These are phyloP conservation scores for Phylloscopus trochiloides DNA, from an alignment of 2,113 vertebrate species.

Conservation along the genomic window DNA sequence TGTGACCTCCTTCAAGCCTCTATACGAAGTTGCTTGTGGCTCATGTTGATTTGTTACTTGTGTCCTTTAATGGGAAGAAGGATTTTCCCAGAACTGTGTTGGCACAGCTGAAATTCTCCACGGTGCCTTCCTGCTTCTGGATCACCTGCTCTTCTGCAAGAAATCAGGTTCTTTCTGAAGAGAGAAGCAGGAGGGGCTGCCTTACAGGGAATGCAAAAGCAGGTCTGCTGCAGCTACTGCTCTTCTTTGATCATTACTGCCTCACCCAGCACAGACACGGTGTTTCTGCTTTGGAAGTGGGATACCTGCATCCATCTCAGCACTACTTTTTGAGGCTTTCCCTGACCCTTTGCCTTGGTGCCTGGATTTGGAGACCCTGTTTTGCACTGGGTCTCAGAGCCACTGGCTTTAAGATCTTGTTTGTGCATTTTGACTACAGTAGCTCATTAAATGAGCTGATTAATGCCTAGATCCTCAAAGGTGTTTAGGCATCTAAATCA, in stretches of 20 bases:
- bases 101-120: not conserved
- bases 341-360: not conserved
- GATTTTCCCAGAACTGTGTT: not conserved
- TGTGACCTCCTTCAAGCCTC: not conserved
- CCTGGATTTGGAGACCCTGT: not conserved
- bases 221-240: not conserved
- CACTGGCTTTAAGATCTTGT: conserved; percentile 11
- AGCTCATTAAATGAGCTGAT: not conserved
- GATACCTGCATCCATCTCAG: not conserved
- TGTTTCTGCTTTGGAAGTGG: accelerated
- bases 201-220: not conserved
- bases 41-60: not conserved
- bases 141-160: not conserved
- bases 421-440: conserved; percentile 12
- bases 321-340: not conserved
- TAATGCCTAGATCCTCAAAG: conserved; percentile 8
- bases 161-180: not conserved
- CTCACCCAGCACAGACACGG: not conserved
- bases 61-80: not conserved
- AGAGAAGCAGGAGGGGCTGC: not conserved
- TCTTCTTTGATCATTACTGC: not conserved
- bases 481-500: not conserved
- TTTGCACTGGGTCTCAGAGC: not conserved
- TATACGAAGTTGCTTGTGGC: not conserved
- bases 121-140: not conserved